Base-by-base conservation (phyloP, 2,888 invertebrate genomes). In the Andricus curvator region DNA sequence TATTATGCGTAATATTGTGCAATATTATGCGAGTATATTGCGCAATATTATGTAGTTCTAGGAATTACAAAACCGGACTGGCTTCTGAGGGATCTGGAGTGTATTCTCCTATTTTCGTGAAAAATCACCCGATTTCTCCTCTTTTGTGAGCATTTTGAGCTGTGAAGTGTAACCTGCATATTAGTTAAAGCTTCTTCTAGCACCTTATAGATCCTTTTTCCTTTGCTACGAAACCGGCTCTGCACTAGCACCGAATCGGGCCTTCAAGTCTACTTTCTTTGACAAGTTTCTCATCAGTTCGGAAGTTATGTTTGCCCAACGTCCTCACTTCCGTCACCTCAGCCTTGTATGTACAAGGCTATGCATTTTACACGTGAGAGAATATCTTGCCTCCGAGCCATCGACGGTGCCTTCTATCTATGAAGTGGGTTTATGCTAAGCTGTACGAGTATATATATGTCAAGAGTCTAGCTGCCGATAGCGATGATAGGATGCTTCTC, bases 261-360 rank as follows among this genome's bases (percentile, higher is more conserved):
- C 29, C 77, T 77, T 62, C 56, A 44, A 48, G 60, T 44, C 77
- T 80, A 77, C 74, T n/a, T 37, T 44, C 77, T 77, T 77, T 77
- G 77, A 77, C 37, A 37, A 25, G 33, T 62, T 66, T 78, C 78
- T 76, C 76, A 65, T 81, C 76, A 67, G 78, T 74, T 78, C 78
- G 62, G 74, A 44, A 76, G 78, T 81, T 33, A 65, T 81, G 81
- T 81, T 81, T 77, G 60, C 77, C 48, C 29, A 44, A 41, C 64
- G 56, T 70, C 62, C 74, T 67, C 78, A 70, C 81, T 67, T 15
- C 62, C 64, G 74, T 33, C 51, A n/a, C 51, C 13, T 33, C 6
- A 37, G 37, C 37, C 37, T 37, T 37, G n/a, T 74, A 74, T 56
- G 9, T 74, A 74, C 33, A 74, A 74, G 51, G 25, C 74, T 33